phyloP scores from a whole-genome alignment of 2,888 invertebrate species.

The Doris montereyensis region DNA sequence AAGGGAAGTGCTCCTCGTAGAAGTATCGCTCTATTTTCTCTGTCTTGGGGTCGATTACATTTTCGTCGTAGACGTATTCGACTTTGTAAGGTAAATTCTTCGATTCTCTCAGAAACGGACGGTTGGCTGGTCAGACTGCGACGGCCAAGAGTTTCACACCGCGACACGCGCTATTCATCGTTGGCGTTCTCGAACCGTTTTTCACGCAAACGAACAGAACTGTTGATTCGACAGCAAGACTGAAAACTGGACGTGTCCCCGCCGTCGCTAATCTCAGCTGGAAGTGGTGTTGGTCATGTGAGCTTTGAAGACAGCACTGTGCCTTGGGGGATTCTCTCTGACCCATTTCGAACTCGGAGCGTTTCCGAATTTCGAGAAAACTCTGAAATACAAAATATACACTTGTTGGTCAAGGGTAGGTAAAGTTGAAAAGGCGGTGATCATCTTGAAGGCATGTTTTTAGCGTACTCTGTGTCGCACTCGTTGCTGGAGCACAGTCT shows the following conservation, averaged over 20 bases:
- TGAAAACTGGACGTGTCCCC: slow-evolving; percentile 22
- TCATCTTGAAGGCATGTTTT: slow-evolving; percentile 74
- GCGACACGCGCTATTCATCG: neutral
- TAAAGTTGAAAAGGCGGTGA: slow-evolving; percentile 76
- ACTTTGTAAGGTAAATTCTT: slow-evolving; percentile 48
- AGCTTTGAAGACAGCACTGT: slow-evolving; percentile 42
- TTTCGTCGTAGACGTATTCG: slow-evolving; percentile 70
- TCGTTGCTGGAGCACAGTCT: slow-evolving; percentile 65
- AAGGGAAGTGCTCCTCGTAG: slow-evolving; percentile 61
- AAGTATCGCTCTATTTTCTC: slow-evolving; percentile 66
- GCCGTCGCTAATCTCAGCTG: slow-evolving; percentile 47
- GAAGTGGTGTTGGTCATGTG: slow-evolving; percentile 35
- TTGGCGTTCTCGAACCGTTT: neutral
- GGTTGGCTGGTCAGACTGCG: neutral
- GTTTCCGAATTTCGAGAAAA: slow-evolving; percentile 74
- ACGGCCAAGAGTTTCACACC: neutral
- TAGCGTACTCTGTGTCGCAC: slow-evolving; percentile 76
- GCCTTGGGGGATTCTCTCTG: slow-evolving; percentile 58
- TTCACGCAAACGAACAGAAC: neutral
- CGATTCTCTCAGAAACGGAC: neutral
- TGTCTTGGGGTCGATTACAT: slow-evolving; percentile 65
- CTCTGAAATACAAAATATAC: slow-evolving; percentile 74
- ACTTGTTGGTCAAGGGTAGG: slow-evolving; percentile 75
- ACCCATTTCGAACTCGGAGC: slow-evolving; percentile 72
- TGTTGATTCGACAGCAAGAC: neutral